Conservation (phyloP, 2,113 vertebrate genomes). For the Erythrocercus mccallii region DNA sequence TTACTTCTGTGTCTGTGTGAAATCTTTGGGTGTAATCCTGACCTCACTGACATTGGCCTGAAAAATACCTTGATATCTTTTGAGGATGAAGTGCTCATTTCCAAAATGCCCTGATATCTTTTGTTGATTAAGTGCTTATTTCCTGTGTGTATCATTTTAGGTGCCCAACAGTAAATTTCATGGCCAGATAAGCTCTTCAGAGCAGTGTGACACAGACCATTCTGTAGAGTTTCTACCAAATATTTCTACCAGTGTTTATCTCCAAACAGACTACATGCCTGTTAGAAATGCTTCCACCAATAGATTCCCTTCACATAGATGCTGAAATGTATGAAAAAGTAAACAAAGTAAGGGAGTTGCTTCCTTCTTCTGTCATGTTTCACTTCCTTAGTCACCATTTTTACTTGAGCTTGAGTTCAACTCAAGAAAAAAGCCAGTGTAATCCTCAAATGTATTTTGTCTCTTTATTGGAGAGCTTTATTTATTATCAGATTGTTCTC, state of each 20-base stretch:
- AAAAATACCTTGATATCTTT: not conserved
- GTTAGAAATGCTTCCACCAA: not conserved
- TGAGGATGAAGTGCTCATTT: not conserved
- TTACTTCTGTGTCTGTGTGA: not conserved
- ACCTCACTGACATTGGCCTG: not conserved
- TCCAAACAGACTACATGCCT: not conserved
- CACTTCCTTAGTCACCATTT: not conserved
- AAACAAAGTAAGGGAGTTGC: not conserved
- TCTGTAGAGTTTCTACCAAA: not conserved
- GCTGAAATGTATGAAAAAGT: not conserved
- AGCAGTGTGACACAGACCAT: not conserved
- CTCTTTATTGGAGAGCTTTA: not conserved
- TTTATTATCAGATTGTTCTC: not conserved
- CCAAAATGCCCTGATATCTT: not conserved
- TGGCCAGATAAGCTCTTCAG: not conserved
- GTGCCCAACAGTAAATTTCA: not conserved
- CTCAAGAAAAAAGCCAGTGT: not conserved
- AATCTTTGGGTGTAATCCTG: not conserved
- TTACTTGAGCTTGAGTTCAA: not conserved
- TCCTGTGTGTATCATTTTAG: not conserved
- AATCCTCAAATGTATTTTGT: not conserved
- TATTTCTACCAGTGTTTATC: not conserved
- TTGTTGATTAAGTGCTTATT: not conserved
- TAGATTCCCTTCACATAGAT: not conserved
- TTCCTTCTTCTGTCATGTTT: not conserved